These are phyloP conservation scores for Silurus meridionalis DNA, from an alignment of 2,113 vertebrate genomes.

Conservation along the genomic window DNA sequence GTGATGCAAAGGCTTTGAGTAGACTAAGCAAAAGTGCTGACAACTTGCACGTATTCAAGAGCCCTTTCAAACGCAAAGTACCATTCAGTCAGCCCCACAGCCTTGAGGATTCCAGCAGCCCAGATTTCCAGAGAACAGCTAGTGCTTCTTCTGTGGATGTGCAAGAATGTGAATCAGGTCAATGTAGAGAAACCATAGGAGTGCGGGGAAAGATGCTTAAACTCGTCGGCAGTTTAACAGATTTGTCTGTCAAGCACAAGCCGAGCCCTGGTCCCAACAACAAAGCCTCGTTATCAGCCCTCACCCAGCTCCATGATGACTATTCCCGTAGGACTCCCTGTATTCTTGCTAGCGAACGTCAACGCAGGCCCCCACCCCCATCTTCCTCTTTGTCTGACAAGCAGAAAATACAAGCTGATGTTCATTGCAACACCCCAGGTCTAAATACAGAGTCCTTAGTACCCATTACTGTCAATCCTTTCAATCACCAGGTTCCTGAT, in stretches of 20 bases:
- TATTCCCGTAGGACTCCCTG: conserved; percentile 87
- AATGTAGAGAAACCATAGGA: conserved; percentile 75
- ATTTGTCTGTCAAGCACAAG: conserved; percentile 72
- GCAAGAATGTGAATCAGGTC: conserved; percentile 54
- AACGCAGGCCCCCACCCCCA: conserved; percentile 63
- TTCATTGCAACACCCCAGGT: conserved; percentile 38
- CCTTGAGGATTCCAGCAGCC: conserved; percentile 59
- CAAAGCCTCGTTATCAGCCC: conserved; percentile 57
- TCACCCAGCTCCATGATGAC: conserved; percentile 85
- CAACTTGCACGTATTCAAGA: conserved; percentile 81
- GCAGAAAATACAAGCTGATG: conserved; percentile 24
- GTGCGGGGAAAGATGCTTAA: conserved; percentile 79
- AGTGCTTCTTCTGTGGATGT: conserved; percentile 76
- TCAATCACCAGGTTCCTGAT: conserved; percentile 12
- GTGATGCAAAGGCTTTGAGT: conserved; percentile 69
- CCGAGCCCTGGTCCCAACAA: conserved; percentile 59
- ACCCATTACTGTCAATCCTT: not conserved
- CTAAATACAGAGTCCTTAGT: conserved; percentile 33
- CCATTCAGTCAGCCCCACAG: conserved; percentile 70
- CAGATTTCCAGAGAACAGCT: conserved; percentile 68
- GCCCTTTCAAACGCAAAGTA: conserved; percentile 82
- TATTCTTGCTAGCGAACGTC: conserved; percentile 67
- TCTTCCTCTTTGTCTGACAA: conserved; percentile 43
- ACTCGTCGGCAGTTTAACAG: conserved; percentile 83
- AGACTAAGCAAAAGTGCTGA: conserved; percentile 88